These are phyloP conservation scores for Lytechinus pictus DNA, from an alignment of 35 echinoderm and acorn worm species.

Conservation along the genomic window DNA sequence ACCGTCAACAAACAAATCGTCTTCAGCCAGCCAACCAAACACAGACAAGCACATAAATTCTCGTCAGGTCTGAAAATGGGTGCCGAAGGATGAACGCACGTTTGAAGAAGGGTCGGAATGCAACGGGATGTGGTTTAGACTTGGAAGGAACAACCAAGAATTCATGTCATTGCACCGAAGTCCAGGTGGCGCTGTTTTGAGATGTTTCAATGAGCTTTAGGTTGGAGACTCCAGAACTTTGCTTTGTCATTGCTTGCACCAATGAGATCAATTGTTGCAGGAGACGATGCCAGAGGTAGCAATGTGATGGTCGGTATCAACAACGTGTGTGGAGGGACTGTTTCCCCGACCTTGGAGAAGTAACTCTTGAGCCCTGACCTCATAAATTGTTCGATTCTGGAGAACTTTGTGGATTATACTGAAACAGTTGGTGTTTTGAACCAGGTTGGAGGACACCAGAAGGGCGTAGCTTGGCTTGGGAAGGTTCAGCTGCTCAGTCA, in stretches of 20 bases:
- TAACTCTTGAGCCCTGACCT: neutral
- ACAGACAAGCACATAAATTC: slow-evolving; percentile 1
- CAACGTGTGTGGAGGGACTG: neutral
- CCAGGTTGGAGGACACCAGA: neutral
- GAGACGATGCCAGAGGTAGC: neutral
- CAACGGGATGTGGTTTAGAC: neutral
- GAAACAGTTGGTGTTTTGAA: neutral
- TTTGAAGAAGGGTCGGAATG: neutral
- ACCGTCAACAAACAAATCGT: slow-evolving; percentile 4
- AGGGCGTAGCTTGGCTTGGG: neutral
- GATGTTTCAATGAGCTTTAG: neutral
- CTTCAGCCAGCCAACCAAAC: neutral
- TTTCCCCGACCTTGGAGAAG: neutral
- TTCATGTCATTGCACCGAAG: neutral
- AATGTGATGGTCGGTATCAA: neutral
- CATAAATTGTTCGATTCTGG: neutral
- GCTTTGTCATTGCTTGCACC: neutral
- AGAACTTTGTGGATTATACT: neutral
- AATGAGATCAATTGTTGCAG: neutral
- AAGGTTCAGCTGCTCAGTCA: neutral
- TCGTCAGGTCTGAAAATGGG: neutral
- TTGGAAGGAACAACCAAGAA: neutral
- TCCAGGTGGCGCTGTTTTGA: neutral
- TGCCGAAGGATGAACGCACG: neutral
- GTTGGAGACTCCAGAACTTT: neutral